Evolutionary conservation across 1,140 invertebrate genomes (phyloP), one percentile per base, ranked within the genome.

Genomic region (Cheumatopsyche charites): DNA sequence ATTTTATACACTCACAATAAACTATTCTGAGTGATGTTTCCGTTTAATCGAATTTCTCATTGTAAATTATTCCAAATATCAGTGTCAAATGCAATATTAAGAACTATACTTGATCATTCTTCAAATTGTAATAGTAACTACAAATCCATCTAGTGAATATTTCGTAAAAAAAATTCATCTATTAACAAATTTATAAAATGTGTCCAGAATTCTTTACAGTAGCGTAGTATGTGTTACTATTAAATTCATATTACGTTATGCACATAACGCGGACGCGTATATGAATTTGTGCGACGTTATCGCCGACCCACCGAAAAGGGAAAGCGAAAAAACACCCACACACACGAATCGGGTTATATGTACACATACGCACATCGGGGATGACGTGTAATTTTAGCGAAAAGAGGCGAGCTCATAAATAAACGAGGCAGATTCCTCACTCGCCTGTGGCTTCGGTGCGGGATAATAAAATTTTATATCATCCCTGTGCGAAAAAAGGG

Each of bases 381-480:
- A 66, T 66, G 63, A 66, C 43, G 63, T 66, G 43, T 66, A 66
- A 66, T 66, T 66, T 66, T 66, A 47, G 63, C 23, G 63, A 66
- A 66, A 66, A 42, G 63, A 66, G 43, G 15, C 42, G 21, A 66
- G 42, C 43, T 66, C 63, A 66, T 66, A 66, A 66, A 66, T 66
- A 66, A 66, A 47, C 43, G 63, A 66, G 15, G 43, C 63, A 47
- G 63, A 66, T 66, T 66, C 63, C 43, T 66, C 43, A 66, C 43
- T 47, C 63, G 63, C 63, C 63, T 66, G 63, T 66, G 43, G 63
- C 63, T 66, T 66, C 43, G 41, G 21, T n/a, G 5, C 63, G 23
- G 63, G 63, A 66, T 66, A 66, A 66, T 66, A 66, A 66, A 66
- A 66, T 66, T 66, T 66, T 66, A 66, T 66, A 66, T 66, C 63